Conservation (phyloP, 1,140 invertebrate genomes). For the Dendroctonus ponderosae region DNA sequence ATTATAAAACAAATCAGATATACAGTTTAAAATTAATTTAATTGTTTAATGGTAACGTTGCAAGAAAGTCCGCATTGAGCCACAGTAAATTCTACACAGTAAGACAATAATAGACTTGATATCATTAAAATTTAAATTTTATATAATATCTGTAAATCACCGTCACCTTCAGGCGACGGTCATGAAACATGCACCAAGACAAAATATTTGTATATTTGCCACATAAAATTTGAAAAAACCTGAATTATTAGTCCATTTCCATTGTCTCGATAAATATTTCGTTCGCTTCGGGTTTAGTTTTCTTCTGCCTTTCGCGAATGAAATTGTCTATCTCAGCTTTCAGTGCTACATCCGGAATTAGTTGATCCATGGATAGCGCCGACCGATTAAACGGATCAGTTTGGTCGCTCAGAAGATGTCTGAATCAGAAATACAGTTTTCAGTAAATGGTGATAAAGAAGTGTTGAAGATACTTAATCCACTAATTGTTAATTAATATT, state of each 20-base stretch:
- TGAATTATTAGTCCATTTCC: too few species aligned
- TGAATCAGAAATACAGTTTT: conserved; percentile 48
- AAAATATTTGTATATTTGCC: neutral
- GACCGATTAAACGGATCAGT: conserved; percentile 94
- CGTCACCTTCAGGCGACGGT: too few species aligned
- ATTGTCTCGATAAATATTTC: too few species aligned
- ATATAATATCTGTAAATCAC: too few species aligned
- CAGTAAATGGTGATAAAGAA: neutral
- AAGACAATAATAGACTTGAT: too few species aligned
- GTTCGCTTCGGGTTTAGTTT: neutral
- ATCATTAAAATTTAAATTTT: too few species aligned
- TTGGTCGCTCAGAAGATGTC: conserved; percentile 88
- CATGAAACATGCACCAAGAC: neutral
- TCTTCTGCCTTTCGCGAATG: conserved; percentile 55
- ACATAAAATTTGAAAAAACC: neutral
- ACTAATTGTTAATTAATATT: neutral
- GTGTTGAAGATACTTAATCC: neutral
- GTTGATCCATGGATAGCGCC: conserved; percentile 90
- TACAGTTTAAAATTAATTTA: too few species aligned
- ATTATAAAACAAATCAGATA: too few species aligned
- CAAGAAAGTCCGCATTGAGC: too few species aligned
- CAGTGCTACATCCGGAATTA: conserved; percentile 77
- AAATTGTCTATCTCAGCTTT: conserved; percentile 77
- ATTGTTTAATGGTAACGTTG: too few species aligned
- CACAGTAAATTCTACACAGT: too few species aligned